Evolutionary conservation across 2,888 invertebrate genomes (phyloP).

Genomic region (Agonum fuliginosum): DNA sequence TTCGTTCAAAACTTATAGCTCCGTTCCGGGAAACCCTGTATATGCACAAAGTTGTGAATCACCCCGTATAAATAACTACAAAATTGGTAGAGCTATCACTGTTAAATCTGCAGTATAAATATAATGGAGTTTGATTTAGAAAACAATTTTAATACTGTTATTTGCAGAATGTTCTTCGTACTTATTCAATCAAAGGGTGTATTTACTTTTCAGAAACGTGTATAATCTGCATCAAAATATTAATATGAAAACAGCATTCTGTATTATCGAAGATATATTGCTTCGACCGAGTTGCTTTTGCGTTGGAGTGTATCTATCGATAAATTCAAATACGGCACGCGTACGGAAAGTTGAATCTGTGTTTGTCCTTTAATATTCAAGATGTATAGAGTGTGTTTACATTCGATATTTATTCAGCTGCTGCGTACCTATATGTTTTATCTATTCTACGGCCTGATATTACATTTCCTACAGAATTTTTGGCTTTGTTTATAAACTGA

Average conservation of each 20-base stretch:
- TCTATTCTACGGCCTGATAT: background rate
- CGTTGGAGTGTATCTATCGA: conserved; percentile 34
- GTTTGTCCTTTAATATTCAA: conserved; percentile 55
- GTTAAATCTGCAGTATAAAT: too few species aligned
- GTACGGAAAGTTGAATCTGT: conserved; percentile 42
- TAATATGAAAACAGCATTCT: conserved; percentile 28
- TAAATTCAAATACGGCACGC: conserved; percentile 47
- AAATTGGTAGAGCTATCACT: too few species aligned
- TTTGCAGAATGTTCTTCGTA: background rate
- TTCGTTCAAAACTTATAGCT: too few species aligned
- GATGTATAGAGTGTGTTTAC: conserved; percentile 49
- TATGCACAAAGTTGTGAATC: too few species aligned
- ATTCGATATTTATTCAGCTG: conserved; percentile 50
- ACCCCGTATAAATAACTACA: too few species aligned
- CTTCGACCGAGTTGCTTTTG: background rate
- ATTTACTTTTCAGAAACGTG: conserved; percentile 11
- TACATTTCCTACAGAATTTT: conserved; percentile 9
- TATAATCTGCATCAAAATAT: conserved; percentile 35
- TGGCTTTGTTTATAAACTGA: background rate
- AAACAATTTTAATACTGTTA: background rate
- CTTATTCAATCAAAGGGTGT: conserved; percentile 1
- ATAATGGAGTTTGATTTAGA: too few species aligned
- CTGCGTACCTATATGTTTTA: conserved; percentile 22
- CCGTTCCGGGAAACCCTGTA: too few species aligned
- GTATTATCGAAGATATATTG: conserved; percentile 18